phyloP scores from a whole-genome alignment of 2,888 invertebrate species.

The Helleia helle region DNA sequence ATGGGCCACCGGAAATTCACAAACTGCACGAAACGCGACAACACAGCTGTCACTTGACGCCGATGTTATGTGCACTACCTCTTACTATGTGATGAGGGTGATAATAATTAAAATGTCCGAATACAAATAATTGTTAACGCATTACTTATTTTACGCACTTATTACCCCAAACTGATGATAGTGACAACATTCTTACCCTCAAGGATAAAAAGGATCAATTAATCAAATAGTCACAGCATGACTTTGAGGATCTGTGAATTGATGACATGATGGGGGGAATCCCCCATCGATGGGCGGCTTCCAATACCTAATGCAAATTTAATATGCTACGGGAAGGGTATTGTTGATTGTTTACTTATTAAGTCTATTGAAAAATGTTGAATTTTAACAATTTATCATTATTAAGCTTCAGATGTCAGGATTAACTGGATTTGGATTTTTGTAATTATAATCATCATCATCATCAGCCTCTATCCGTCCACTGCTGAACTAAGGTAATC shows the following conservation, averaged over 20 bases:
- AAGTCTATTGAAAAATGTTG: slow-evolving; percentile 21
- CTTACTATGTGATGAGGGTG: too few species aligned
- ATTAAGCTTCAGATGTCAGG: slow-evolving; percentile 1
- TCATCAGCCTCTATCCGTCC: too few species aligned
- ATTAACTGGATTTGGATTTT: slow-evolving; percentile 1
- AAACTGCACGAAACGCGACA: too few species aligned
- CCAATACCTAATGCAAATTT: slow-evolving; percentile 73
- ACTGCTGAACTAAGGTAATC: background rate
- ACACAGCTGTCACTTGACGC: too few species aligned
- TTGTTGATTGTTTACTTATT: slow-evolving; percentile 36
- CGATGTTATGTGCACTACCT: too few species aligned
- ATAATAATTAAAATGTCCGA: too few species aligned
- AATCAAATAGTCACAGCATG: slow-evolving; percentile 67
- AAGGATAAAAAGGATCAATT: slow-evolving; percentile 60
- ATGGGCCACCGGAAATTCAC: too few species aligned
- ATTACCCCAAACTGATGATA: slow-evolving; percentile 10
- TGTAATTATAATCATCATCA: too few species aligned
- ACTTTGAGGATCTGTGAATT: slow-evolving; percentile 57
- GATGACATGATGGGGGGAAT: slow-evolving; percentile 70
- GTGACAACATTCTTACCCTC: slow-evolving; percentile 32
- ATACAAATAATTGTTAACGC: too few species aligned
- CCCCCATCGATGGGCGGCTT: slow-evolving; percentile 66
- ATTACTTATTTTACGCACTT: too few species aligned
- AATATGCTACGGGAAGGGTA: slow-evolving; percentile 57
- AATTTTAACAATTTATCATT: slow-evolving; percentile 2